Percentiles rank a stretch among this genome's conserved stretches.
Conservation (phyloP, 2,797 vertebrate species). For the Sardinella longiceps region DNA sequence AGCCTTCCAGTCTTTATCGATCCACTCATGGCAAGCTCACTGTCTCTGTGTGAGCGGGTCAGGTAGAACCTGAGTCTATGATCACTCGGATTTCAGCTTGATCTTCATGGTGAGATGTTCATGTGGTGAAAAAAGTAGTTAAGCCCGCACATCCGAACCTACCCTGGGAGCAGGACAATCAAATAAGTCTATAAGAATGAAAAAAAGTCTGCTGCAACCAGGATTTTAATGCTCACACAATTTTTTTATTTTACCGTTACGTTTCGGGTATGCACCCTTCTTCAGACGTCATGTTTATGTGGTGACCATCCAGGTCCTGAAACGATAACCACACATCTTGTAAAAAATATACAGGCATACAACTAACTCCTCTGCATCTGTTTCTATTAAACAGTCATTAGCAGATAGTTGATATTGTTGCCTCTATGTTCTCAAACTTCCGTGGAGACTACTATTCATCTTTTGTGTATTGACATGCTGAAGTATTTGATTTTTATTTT, state of each 20-base stretch:
- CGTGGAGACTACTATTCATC: background rate
- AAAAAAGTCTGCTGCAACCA: too few species aligned
- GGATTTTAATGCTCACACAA: too few species aligned
- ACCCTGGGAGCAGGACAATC: too few species aligned
- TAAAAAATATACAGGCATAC: background rate
- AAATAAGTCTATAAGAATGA: too few species aligned
- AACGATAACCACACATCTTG: background rate
- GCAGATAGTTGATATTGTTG: background rate
- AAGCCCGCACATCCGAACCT: too few species aligned
- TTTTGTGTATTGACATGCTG: background rate
- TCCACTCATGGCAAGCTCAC: background rate
- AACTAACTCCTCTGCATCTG: background rate
- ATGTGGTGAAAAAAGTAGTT: too few species aligned
- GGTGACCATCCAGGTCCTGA: background rate
- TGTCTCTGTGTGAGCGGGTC: background rate
- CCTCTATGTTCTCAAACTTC: background rate
- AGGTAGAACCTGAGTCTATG: background rate
- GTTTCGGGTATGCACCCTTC: too few species aligned
- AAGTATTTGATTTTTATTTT: background rate
- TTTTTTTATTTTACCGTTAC: too few species aligned
- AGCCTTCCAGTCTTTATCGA: background rate
- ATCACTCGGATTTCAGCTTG: background rate
- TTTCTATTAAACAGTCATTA: background rate
- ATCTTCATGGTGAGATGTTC: too few species aligned
- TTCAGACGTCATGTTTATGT: too few species aligned